These are phyloP conservation scores for Trachurus trachurus DNA, from an alignment of 2,797 vertebrate genomes.

Conservation along the genomic window DNA sequence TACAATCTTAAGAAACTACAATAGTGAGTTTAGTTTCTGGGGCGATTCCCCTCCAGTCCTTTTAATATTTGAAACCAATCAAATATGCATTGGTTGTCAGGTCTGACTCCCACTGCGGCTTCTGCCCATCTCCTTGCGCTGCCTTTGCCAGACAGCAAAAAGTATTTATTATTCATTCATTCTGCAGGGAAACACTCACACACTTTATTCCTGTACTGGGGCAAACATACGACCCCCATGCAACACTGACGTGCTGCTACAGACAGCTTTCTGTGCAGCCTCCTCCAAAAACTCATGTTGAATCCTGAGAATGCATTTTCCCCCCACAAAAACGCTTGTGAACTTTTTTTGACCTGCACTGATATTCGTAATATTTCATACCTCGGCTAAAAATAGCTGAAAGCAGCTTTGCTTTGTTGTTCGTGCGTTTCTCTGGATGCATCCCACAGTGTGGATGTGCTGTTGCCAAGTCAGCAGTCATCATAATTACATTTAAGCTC, in stretches of 20 bases:
- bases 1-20: constrained; percentile 25
- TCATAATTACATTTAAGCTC: constrained; percentile 62
- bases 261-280: neutral
- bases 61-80: constrained; percentile 67
- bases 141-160: constrained; percentile 53
- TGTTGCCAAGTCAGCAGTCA: constrained; percentile 60
- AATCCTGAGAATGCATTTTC: constrained; percentile 20
- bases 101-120: constrained; percentile 46
- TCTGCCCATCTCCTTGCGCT: constrained; percentile 52
- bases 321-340: neutral
- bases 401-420: constrained; percentile 25
- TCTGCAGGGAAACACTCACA: constrained; percentile 62
- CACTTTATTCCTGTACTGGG: constrained; percentile 25
- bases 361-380: constrained; percentile 30
- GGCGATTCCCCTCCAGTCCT: constrained; percentile 26
- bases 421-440: constrained; percentile 30
- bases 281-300: constrained; percentile 23
- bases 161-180: constrained; percentile 74
- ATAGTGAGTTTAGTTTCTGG: constrained; percentile 16
- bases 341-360: constrained; percentile 34
- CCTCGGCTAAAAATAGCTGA: constrained; percentile 32
- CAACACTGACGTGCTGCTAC: constrained; percentile 6
- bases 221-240: constrained; percentile 4
- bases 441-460: constrained; percentile 15
- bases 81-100: constrained; percentile 60